These are phyloP conservation scores for Molossus alvarezi DNA, from an alignment of 2,797 vertebrate species.

Conservation along the genomic window DNA sequence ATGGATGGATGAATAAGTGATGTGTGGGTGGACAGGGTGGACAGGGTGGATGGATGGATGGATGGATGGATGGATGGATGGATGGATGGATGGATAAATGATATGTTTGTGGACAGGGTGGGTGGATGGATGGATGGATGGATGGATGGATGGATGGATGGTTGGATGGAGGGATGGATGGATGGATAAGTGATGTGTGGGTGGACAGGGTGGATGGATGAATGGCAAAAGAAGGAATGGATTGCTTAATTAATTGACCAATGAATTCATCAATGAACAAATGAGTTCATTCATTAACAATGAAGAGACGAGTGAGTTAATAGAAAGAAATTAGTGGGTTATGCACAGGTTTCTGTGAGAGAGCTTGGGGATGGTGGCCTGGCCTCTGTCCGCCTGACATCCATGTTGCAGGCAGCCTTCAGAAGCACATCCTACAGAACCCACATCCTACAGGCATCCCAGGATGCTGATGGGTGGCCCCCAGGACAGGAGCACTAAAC, in stretches of 20 bases:
- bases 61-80: neutral
- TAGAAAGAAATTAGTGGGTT: too few relatives aligned
- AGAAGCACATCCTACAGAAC: neutral
- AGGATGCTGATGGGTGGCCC: neutral
- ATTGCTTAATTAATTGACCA: neutral
- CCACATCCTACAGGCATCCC: rapidly evolving
- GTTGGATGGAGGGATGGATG: neutral
- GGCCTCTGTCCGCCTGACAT: neutral
- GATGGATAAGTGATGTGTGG: neutral
- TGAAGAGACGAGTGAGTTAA: neutral
- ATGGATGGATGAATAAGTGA: too few relatives aligned
- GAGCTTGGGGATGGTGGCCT: neutral
- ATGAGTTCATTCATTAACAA: neutral
- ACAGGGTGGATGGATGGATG: neutral
- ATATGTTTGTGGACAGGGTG: too few relatives aligned
- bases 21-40: too few relatives aligned
- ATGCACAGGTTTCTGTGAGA: neutral
- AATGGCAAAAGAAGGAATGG: neutral
- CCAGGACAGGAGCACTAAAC: neutral
- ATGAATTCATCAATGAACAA: neutral
- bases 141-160: neutral
- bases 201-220: neutral
- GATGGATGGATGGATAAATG: neutral
- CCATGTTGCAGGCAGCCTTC: neutral
- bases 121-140: neutral